These are phyloP conservation scores for Aethes cnicana DNA, from an alignment of 2,888 invertebrate genomes.

Conservation along the genomic window DNA sequence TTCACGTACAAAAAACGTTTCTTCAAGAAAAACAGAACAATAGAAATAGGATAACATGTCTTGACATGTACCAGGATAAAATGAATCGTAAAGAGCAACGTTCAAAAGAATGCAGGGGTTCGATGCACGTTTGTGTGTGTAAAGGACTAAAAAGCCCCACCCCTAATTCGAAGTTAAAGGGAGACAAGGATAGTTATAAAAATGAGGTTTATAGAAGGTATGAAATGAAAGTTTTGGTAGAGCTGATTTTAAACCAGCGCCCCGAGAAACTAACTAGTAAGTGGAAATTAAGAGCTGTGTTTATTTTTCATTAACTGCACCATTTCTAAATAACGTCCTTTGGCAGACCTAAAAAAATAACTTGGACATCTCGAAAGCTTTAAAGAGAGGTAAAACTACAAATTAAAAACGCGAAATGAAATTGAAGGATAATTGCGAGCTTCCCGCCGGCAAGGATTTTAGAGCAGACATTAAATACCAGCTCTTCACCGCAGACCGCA, in stretches of 20 bases:
- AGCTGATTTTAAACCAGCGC: background rate
- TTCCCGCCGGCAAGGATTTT: conserved; percentile 1
- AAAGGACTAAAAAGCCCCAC: background rate
- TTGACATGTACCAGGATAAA: conserved; percentile 42
- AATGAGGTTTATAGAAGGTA: no score
- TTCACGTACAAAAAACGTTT: conserved; percentile 1
- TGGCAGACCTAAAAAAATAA: conserved; percentile 2
- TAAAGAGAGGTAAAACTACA: conserved; percentile 4
- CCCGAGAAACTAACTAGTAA: no score
- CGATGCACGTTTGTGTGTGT: background rate
- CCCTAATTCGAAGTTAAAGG: background rate
- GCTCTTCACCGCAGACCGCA: conserved; percentile 19
- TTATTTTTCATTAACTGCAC: no score
- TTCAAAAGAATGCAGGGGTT: conserved; percentile 9
- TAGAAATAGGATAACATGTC: conserved; percentile 42
- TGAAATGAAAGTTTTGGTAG: no score
- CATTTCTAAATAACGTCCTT: background rate
- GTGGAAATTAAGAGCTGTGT: no score
- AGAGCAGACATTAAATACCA: conserved; percentile 24
- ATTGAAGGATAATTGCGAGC: conserved; percentile 26
- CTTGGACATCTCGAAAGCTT: conserved; percentile 1
- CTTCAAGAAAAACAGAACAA: conserved; percentile 34
- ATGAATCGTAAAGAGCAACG: conserved; percentile 34
- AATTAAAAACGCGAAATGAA: conserved; percentile 28
- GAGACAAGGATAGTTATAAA: background rate